Evolutionary conservation across 2,797 vertebrate genomes (phyloP).

Genomic region (Hozukius guyotensis): DNA sequence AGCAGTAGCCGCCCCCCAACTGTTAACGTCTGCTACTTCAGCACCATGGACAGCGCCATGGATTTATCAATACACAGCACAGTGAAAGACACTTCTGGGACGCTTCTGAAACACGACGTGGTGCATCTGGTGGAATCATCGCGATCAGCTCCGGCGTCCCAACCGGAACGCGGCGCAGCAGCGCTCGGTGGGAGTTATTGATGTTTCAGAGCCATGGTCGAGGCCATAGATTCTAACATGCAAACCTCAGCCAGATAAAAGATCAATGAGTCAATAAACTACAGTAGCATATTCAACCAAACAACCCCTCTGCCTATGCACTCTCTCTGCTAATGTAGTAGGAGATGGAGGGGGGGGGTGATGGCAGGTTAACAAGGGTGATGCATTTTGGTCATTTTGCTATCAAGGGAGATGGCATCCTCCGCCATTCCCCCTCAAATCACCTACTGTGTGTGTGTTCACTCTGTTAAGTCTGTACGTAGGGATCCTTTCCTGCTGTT

Average conservation of each 20-base stretch:
- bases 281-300: background rate
- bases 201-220: background rate
- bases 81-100: background rate
- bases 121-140: background rate
- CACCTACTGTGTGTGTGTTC: background rate
- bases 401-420: background rate
- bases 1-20: background rate
- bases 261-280: background rate
- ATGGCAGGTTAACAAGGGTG: background rate
- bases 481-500: slow-evolving; percentile 13
- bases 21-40: background rate
- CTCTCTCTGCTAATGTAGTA: background rate
- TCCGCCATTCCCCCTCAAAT: background rate
- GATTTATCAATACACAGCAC: background rate
- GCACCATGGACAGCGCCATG: background rate
- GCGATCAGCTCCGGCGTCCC: background rate
- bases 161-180: background rate
- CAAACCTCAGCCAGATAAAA: background rate
- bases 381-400: background rate
- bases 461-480: background rate
- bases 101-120: background rate
- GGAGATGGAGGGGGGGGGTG: background rate
- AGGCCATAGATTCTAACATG: background rate
- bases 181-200: background rate
- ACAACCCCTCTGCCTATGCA: background rate